Evolutionary conservation across 35 echinoderm and acorn worm species (phyloP).

Genomic region (Nesometra sesokonis): DNA sequence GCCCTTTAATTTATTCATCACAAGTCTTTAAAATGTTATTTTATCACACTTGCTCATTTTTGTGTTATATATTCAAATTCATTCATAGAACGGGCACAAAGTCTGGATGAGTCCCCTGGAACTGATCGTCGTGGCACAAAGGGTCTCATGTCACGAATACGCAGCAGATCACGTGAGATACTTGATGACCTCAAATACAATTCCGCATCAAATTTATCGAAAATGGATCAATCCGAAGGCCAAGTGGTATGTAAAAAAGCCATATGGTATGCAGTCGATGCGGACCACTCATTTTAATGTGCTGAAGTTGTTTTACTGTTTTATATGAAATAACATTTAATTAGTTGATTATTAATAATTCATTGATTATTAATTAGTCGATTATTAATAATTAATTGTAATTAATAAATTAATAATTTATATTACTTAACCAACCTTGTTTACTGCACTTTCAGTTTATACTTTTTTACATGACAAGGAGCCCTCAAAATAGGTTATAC

Average conservation of each 20-base stretch:
- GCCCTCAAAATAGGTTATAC: too few relatives aligned
- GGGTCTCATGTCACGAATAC: slow-evolving; percentile 82
- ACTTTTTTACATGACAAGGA: too few relatives aligned
- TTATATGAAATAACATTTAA: too few relatives aligned
- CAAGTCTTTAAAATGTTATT: too few relatives aligned
- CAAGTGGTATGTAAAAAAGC: not conserved
- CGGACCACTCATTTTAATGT: not conserved
- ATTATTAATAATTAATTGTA: too few relatives aligned
- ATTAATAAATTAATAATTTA: too few relatives aligned
- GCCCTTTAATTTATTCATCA: too few relatives aligned
- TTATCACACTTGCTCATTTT: too few relatives aligned
- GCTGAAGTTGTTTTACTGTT: not conserved
- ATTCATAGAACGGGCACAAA: not conserved
- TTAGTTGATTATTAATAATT: too few relatives aligned
- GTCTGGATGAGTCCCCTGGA: not conserved
- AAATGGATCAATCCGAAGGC: not conserved
- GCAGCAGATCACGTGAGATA: slow-evolving; percentile 92
- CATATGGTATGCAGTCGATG: not conserved
- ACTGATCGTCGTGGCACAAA: slow-evolving; percentile 11
- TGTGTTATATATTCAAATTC: not conserved
- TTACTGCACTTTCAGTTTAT: too few relatives aligned
- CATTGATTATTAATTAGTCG: too few relatives aligned
- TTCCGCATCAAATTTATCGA: slow-evolving; percentile 37
- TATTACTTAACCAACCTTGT: too few relatives aligned
- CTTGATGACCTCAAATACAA: slow-evolving; percentile 60